Percentiles rank a stretch among this genome's conserved stretches.
These are phyloP conservation scores for Toxostoma redivivum DNA, from an alignment of 2,113 vertebrate species.

Conservation along the genomic window DNA sequence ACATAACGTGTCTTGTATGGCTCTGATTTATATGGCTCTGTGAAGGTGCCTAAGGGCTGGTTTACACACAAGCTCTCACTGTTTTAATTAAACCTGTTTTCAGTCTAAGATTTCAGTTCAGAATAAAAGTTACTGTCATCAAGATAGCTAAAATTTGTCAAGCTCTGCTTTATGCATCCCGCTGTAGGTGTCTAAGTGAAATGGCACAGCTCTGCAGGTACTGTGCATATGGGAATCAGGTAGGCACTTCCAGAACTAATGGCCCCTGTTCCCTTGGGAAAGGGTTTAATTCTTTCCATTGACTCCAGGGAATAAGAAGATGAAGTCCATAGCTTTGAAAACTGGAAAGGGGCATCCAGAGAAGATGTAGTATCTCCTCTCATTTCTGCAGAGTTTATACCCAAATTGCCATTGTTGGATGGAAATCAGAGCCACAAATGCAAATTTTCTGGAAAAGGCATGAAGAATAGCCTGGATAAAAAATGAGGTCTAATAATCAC, in stretches of 20 bases:
- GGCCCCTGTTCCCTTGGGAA: background rate
- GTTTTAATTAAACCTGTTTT: slow-evolving; percentile 66
- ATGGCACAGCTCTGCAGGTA: background rate
- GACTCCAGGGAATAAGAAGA: background rate
- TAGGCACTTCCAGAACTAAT: background rate
- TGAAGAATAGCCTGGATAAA: background rate
- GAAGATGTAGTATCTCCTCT: background rate
- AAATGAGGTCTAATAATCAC: background rate
- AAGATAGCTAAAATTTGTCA: slow-evolving; percentile 22
- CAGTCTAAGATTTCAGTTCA: slow-evolving; percentile 4
- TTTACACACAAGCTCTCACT: slow-evolving; percentile 48
- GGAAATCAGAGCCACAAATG: background rate
- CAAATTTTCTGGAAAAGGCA: background rate
- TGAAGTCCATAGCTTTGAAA: background rate
- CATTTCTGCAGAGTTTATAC: background rate
- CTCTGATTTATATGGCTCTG: slow-evolving; percentile 35
- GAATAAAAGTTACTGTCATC: slow-evolving; percentile 29
- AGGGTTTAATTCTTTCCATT: background rate
- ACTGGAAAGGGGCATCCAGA: background rate
- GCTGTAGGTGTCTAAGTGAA: background rate
- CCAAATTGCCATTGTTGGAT: background rate
- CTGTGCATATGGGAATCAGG: background rate
- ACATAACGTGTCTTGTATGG: background rate
- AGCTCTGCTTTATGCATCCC: background rate
- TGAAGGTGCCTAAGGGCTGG: slow-evolving; percentile 50